A percentile compares a stretch with the other conserved stretches of the same genome.
phyloP scores from a whole-genome alignment of 2,797 vertebrate genomes.

The Discoglossus pictus region DNA sequence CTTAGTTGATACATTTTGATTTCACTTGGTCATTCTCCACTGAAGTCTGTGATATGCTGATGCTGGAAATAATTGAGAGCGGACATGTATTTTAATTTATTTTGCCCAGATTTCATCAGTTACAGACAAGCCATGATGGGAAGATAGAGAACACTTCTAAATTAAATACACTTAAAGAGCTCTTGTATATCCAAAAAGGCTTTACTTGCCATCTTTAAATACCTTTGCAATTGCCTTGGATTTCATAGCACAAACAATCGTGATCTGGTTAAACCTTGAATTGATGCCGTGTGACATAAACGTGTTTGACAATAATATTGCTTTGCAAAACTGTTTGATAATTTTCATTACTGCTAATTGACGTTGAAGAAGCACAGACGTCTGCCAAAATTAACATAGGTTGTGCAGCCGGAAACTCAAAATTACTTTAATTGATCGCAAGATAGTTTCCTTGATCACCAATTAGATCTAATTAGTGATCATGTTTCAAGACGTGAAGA shows the following conservation, averaged over 20 bases:
- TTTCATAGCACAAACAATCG: constrained; percentile 36
- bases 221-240: constrained; percentile 24
- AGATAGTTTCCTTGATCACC: constrained; percentile 96
- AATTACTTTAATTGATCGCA: constrained; percentile 99
- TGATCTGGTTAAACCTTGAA: constrained; percentile 48
- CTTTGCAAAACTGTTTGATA: constrained; percentile 79
- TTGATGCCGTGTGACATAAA: constrained; percentile 59
- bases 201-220: constrained; percentile 15
- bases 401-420: constrained; percentile 97
- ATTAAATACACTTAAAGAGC: background rate
- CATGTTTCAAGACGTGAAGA: constrained; percentile 89
- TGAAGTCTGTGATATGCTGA: background rate
- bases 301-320: constrained; percentile 77
- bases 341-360: constrained; percentile 89
- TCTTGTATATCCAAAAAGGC: constrained; percentile 4
- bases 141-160: background rate
- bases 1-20: too few species aligned
- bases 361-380: constrained; percentile 92
- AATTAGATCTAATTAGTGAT: constrained; percentile 92
- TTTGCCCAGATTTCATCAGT: background rate
- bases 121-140: background rate
- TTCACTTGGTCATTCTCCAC: too few species aligned
- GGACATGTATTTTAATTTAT: background rate
- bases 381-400: constrained; percentile 87
- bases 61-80: background rate